phyloP scores from a whole-genome alignment of 2,797 vertebrate genomes.

The Xyrichtys novacula region DNA sequence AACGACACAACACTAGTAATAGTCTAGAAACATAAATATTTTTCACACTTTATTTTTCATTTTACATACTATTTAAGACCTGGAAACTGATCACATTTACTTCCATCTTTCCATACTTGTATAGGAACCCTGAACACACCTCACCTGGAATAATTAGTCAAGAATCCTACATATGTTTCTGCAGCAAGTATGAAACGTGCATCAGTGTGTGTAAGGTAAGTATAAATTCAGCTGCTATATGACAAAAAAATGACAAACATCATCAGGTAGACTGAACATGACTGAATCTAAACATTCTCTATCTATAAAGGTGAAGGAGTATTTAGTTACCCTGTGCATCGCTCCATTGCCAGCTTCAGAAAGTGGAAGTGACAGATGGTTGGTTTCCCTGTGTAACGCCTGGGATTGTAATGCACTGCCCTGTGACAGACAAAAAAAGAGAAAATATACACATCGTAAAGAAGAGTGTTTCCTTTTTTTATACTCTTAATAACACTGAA shows the following conservation, averaged over 20 bases:
- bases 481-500: neutral
- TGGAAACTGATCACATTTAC: no score
- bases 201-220: neutral
- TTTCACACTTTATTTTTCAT: no score
- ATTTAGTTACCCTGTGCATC: constrained; percentile 74
- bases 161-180: neutral
- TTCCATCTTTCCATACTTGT: no score
- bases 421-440: constrained; percentile 54
- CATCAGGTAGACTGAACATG: neutral
- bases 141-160: neutral
- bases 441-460: neutral
- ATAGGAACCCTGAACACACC: no score
- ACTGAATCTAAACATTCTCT: no score
- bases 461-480: no score
- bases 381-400: constrained; percentile 73
- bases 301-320: accelerated
- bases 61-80: no score
- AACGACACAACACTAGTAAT: no score
- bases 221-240: neutral
- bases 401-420: constrained; percentile 55
- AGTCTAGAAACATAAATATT: no score
- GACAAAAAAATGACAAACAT: neutral
- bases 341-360: constrained; percentile 67
- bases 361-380: constrained; percentile 77
- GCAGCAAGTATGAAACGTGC: neutral